Conservation (phyloP, 2,797 vertebrate species). For the Sciurus carolinensis region DNA sequence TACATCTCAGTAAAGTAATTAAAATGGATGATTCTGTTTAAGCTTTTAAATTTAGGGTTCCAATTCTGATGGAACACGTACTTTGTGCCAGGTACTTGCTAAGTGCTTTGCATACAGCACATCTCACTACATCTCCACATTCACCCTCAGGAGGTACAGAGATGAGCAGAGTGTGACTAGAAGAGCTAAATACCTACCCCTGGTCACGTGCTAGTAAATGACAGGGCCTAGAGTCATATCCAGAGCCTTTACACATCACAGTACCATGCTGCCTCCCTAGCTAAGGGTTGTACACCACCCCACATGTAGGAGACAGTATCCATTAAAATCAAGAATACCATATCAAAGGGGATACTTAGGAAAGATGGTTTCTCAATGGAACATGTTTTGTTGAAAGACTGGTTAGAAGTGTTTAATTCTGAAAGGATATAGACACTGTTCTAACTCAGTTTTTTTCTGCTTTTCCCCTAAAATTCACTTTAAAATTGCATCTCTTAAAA, state of each 20-base stretch:
- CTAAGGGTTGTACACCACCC: too few relatives aligned
- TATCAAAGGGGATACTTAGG: neutral
- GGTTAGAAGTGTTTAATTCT: neutral
- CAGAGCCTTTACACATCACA: neutral
- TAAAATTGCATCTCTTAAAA: neutral
- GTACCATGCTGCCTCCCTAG: too few relatives aligned
- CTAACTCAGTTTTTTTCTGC: neutral
- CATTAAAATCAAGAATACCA: neutral
- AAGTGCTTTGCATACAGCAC: neutral
- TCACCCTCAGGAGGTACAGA: neutral
- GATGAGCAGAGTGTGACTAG: neutral
- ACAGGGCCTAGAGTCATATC: neutral
- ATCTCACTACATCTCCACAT: neutral
- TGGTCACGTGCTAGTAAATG: neutral
- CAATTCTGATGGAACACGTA: neutral
- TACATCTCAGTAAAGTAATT: neutral
- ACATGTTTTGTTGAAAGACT: neutral
- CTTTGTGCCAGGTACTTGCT: neutral
- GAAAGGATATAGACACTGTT: neutral
- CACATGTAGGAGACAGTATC: neutral
- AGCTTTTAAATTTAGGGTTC: neutral
- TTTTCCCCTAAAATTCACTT: constrained; percentile 23
- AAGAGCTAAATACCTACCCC: neutral
- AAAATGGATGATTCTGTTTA: neutral
- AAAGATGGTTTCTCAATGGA: neutral